Evolutionary conservation across 1,140 invertebrate genomes (phyloP).

Genomic region (Drosophila ananassae): DNA sequence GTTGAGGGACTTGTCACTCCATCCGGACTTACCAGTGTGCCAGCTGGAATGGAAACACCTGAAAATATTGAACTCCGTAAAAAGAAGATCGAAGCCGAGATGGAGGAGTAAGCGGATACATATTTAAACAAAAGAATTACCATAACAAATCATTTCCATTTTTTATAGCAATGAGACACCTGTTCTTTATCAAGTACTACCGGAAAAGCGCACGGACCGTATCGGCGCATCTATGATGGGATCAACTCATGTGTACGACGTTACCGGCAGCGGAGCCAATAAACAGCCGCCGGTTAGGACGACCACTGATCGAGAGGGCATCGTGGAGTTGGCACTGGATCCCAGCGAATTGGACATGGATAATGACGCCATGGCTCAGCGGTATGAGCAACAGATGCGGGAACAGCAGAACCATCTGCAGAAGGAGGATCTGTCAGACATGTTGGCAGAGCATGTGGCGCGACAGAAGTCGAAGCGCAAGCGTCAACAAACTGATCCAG

Average conservation of each 20-base stretch:
- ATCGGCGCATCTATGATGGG: constrained; percentile 99
- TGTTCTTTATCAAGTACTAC: constrained; percentile 95
- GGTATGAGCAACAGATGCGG: constrained; percentile 98
- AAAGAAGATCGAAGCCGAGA: constrained; percentile 97
- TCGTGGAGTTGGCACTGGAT: constrained; percentile 97
- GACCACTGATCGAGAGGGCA: constrained; percentile 86
- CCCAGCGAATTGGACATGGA: constrained; percentile 98
- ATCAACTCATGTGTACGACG: constrained; percentile 98
- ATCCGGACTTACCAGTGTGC: constrained; percentile 96
- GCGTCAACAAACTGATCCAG: constrained; percentile 94
- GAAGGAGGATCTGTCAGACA: constrained; percentile 98
- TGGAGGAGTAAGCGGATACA: constrained; percentile 91
- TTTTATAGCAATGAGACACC: constrained; percentile 92
- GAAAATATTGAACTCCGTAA: constrained; percentile 99
- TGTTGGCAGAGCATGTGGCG: constrained; percentile 98
- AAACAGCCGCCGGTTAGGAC: constrained; percentile 84
- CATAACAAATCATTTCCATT: constrained; percentile 5
- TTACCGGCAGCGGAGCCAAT: constrained; percentile 84
- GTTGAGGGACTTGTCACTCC: constrained; percentile 97
- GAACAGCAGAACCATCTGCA: constrained; percentile 94
- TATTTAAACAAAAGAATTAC: background rate
- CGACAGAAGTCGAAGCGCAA: constrained; percentile 97
- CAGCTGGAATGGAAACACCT: constrained; percentile 98
- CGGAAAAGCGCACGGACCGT: constrained; percentile 95
- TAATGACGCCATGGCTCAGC: constrained; percentile 96